phyloP scores from a whole-genome alignment of 2,113 vertebrate species.

The Bucco capensis region DNA sequence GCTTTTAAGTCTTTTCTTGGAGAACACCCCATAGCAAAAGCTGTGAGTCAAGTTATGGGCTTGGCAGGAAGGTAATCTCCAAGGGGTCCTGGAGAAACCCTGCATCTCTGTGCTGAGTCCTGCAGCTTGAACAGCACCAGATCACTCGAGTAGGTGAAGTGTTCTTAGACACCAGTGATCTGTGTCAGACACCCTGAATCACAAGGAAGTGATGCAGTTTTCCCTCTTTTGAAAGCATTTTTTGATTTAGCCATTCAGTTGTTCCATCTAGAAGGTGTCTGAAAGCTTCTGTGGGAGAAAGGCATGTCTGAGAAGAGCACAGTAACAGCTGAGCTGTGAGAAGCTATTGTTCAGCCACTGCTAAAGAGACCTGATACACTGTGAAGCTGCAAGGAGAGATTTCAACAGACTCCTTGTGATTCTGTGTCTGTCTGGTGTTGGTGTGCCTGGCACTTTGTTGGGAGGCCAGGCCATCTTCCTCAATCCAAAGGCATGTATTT shows the following conservation, averaged over 20 bases:
- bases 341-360: not conserved
- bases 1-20: not conserved
- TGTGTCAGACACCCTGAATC: not conserved
- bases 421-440: not conserved
- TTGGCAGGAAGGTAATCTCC: not conserved
- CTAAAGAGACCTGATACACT: not conserved
- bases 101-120: not conserved
- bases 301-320: not conserved
- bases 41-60: not conserved
- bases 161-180: too few species aligned
- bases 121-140: not conserved
- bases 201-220: not conserved
- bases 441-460: not conserved
- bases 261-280: not conserved
- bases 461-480: accelerated
- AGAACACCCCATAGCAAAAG: not conserved
- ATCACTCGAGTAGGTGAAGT: too few species aligned
- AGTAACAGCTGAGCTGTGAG: not conserved
- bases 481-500: not conserved
- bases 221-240: not conserved
- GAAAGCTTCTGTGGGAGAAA: not conserved
- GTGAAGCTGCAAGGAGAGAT: not conserved
- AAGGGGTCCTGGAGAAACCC: not conserved
- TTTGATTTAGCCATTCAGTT: not conserved
- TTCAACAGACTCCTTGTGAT: not conserved